A percentile compares a stretch with the other conserved stretches of the same genome.
Evolutionary conservation across 2,888 invertebrate genomes (phyloP).

Genomic region (Herminia tarsipennalis): DNA sequence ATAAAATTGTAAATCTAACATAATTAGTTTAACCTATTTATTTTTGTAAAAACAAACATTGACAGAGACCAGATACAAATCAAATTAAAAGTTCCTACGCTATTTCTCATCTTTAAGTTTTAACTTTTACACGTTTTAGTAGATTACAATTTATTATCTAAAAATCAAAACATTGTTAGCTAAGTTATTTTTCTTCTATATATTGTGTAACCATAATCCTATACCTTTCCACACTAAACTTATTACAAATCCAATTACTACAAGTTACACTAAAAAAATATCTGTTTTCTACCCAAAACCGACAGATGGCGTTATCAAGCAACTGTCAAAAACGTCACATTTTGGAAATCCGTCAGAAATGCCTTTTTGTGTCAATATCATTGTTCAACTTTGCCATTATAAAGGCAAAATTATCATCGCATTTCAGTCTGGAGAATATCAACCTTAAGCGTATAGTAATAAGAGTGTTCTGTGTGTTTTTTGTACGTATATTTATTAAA

Average conservation of each 20-base stretch:
- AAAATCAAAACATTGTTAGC: no score
- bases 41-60: no score
- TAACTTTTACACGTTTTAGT: not conserved
- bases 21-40: no score
- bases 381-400: constrained; percentile 18
- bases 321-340: constrained; percentile 50
- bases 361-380: constrained; percentile 29
- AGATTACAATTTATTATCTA: not conserved
- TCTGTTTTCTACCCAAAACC: constrained; percentile 28
- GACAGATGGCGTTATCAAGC: constrained; percentile 30
- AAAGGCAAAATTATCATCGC: not conserved
- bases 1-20: no score
- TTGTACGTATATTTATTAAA: constrained; percentile 4
- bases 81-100: no score
- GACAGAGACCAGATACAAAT: no score
- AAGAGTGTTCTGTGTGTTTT: not conserved
- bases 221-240: not conserved
- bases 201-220: no score
- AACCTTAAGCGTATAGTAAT: not conserved
- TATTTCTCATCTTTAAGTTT: no score
- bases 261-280: constrained; percentile 18
- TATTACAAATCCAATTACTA: constrained; percentile 28
- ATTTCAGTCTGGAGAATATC: not conserved
- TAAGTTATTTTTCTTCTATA: no score
- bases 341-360: constrained; percentile 32